A percentile compares a stretch with the other conserved stretches of the same genome.
Evolutionary conservation across 1,140 invertebrate species (phyloP).

Genomic region (Ridgeia piscesae): DNA sequence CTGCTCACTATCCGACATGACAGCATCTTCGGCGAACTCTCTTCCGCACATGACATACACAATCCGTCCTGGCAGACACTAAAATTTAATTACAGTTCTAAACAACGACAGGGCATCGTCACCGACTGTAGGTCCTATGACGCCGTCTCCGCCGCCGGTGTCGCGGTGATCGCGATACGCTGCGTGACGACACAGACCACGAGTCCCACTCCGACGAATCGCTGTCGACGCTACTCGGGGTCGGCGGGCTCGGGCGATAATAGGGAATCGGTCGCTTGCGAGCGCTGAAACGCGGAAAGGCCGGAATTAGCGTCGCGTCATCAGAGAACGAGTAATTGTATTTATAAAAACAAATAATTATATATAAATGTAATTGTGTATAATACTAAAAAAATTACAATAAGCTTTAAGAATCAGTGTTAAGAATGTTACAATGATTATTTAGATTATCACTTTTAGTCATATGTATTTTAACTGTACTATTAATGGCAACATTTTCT

Average conservation of each 20-base stretch:
- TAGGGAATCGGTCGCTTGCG: conserved; percentile 27
- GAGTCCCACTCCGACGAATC: not conserved
- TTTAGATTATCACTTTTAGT: not conserved
- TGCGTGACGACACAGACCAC: conserved; percentile 3
- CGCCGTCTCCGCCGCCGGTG: not conserved
- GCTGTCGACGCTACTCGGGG: not conserved
- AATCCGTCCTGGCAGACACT: not conserved
- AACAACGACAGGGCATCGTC: not conserved
- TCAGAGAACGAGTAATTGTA: not conserved
- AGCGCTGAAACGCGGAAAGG: conserved; percentile 10
- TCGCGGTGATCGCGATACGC: not conserved
- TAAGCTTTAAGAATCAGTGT: not conserved
- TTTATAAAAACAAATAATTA: not conserved
- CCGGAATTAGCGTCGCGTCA: not conserved
- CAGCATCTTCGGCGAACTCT: not conserved
- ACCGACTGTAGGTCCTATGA: not conserved
- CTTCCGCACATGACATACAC: not conserved
- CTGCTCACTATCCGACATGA: not conserved
- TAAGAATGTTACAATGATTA: not conserved
- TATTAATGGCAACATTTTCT: not conserved
- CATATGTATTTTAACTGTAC: not conserved
- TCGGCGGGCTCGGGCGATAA: conserved; percentile 22
- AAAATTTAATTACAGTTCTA: not conserved
- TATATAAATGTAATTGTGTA: too few species aligned
- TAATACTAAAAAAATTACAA: not conserved